Percentiles rank a stretch among this genome's conserved stretches.
Evolutionary conservation across 2,113 vertebrate genomes (phyloP).

Genomic region (Alosa alosa): DNA sequence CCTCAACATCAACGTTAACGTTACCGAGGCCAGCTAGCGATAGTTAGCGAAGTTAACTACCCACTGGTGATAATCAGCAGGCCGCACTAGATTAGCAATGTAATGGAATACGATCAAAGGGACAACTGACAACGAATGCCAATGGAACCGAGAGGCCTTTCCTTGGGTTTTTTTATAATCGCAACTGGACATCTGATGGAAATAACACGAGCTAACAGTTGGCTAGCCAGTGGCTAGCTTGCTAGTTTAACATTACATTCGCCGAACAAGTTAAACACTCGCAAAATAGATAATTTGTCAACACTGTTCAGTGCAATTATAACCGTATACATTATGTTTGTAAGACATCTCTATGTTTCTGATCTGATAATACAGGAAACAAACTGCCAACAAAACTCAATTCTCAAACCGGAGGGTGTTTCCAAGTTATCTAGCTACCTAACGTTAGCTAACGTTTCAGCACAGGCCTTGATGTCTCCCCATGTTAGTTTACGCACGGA

Average conservation of each 20-base stretch:
- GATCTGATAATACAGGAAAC: not conserved
- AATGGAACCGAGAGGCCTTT: not conserved
- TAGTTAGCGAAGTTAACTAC: not conserved
- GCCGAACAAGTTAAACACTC: not conserved
- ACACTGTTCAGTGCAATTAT: not conserved
- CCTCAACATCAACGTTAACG: not conserved
- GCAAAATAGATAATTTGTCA: not conserved
- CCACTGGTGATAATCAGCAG: not conserved
- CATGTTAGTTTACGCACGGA: conserved; percentile 17
- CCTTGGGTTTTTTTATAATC: not conserved
- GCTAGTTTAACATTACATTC: not conserved
- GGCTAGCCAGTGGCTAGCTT: not conserved
- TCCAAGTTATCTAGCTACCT: not conserved
- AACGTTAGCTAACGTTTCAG: not conserved
- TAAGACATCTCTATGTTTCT: not conserved
- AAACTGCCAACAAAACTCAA: not conserved
- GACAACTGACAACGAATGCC: not conserved
- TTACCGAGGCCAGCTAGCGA: not conserved
- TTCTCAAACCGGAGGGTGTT: not conserved
- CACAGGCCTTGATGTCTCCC: conserved; percentile 11
- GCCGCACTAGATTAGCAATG: not conserved
- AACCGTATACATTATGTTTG: not conserved
- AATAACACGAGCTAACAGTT: not conserved
- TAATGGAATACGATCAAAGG: not conserved
- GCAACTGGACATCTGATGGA: not conserved